Conservation (phyloP, 92 coral and sea anemone species). For the Pocillopora grandis region DNA sequence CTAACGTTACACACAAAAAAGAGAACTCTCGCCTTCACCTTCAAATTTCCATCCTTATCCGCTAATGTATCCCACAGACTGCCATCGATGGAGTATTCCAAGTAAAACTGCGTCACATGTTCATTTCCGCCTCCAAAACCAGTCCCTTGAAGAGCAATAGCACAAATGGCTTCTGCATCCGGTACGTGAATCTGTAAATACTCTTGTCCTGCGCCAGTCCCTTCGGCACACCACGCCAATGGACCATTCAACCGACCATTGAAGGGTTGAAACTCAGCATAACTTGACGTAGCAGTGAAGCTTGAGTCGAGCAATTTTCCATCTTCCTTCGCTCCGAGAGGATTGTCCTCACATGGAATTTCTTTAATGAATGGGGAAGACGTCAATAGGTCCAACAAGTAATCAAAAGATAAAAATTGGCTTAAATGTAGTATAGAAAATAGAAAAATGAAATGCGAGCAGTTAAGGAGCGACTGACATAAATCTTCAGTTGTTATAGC, state of each 20-base stretch:
- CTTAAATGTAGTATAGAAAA: too few species aligned
- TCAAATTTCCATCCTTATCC: conserved; percentile 11
- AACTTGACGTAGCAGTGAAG: conserved; percentile 7
- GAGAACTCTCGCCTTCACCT: not conserved
- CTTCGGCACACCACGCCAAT: conserved; percentile 14
- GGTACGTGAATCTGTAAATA: conserved; percentile 23
- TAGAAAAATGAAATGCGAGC: too few species aligned
- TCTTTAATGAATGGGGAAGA: not conserved
- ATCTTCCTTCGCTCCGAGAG: conserved; percentile 22
- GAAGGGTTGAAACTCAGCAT: not conserved
- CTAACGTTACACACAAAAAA: not conserved
- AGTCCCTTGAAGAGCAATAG: conserved; percentile 25
- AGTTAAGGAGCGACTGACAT: too few species aligned
- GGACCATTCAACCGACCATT: conserved; percentile 26
- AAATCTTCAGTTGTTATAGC: too few species aligned
- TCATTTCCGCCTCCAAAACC: not conserved
- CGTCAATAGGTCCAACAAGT: too few species aligned
- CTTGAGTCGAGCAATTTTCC: conserved; percentile 16
- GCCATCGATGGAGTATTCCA: conserved; percentile 11
- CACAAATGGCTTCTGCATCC: conserved; percentile 21
- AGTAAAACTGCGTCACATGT: not conserved
- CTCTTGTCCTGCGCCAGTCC: not conserved
- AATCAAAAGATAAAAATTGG: too few species aligned
- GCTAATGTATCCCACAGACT: not conserved
- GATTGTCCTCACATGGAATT: conserved; percentile 13